Base-by-base conservation (phyloP, 1,140 invertebrate species). In the Microvelia longipes region DNA sequence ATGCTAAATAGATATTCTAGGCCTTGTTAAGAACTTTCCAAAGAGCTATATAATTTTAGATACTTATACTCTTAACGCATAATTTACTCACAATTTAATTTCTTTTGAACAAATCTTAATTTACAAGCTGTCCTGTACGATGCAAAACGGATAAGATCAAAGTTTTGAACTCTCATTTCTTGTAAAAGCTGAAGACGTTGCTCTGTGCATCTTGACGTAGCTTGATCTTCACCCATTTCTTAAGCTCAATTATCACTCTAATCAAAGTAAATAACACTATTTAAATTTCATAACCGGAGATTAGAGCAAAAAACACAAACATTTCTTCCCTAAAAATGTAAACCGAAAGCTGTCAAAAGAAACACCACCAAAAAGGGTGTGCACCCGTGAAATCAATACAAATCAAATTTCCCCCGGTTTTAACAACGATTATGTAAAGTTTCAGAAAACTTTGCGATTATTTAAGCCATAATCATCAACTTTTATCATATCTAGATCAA, bases 81-180 rank as follows among this genome's bases (percentile, higher is more conserved):
- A 62, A n/a, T 61, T 60, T 73, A 85, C 88, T 88, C 81, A 91
- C 90, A 83, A 76, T 95, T 94, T 71, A 94, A 93, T 82, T 95
- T 95, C 80, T 95, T 98, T 80, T 98, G 96, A 74, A 98, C 92
- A 81, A 95, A 98, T 78, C 95, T 84, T 24, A 98, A 81, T 82
- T 99, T 98, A 75, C 92, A 96, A 0, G 96, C 96, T 29, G 95
- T 98, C 71, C 96, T 85, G 79, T 99, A 98, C 2, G 94, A 96
- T 67, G 96, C 92, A 81, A 98, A 98, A 75, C 95, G 85, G 74
- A 98, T 98, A 66, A 91, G 87, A 80, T 98, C 94, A 80, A 93
- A 97, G 80, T 96, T 94, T 79, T 96, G 93, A 71, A 90, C 85
- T 72, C 92, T 85, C 87, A 92, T 87, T 79, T 92, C 90, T 79